Evolutionary conservation across 2,888 invertebrate species (phyloP).

Genomic region (Caenorhabditis sp.): DNA sequence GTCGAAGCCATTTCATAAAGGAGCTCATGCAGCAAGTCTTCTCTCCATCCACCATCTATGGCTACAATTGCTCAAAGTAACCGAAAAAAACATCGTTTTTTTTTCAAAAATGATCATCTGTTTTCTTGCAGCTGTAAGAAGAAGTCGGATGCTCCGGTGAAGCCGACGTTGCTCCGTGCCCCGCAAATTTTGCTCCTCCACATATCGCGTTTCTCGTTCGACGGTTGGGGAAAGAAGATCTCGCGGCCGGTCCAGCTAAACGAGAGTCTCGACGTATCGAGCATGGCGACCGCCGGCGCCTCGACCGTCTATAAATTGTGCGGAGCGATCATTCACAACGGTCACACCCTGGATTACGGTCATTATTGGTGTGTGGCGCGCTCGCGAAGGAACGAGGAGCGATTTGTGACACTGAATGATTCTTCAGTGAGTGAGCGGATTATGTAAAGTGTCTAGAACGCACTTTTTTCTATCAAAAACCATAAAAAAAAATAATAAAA

Average conservation of each 20-base stretch:
- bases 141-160: slow-evolving; percentile 51
- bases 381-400: slow-evolving; percentile 24
- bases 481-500: background rate
- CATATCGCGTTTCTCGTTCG: slow-evolving; percentile 52
- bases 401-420: slow-evolving; percentile 49
- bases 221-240: slow-evolving; percentile 50
- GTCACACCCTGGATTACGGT: slow-evolving; percentile 39
- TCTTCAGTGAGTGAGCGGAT: slow-evolving; percentile 20
- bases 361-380: slow-evolving; percentile 56
- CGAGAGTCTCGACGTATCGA: slow-evolving; percentile 43
- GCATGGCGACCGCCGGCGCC: slow-evolving; percentile 39
- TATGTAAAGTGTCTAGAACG: no score
- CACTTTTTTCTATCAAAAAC: background rate
- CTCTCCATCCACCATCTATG: slow-evolving; percentile 37
- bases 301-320: slow-evolving; percentile 53
- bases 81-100: no score
- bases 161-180: slow-evolving; percentile 46
- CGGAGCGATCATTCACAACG: slow-evolving; percentile 45
- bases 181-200: slow-evolving; percentile 50
- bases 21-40: slow-evolving; percentile 52
- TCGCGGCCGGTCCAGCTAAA: slow-evolving; percentile 43
- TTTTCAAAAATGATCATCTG: background rate
- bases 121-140: slow-evolving; percentile 36
- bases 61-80: slow-evolving; percentile 43
- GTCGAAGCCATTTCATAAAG: slow-evolving; percentile 38